A percentile compares a stretch with the other conserved stretches of the same genome.
These are phyloP conservation scores for Albula glossodonta DNA, from an alignment of 2,113 vertebrate genomes.

Conservation along the genomic window DNA sequence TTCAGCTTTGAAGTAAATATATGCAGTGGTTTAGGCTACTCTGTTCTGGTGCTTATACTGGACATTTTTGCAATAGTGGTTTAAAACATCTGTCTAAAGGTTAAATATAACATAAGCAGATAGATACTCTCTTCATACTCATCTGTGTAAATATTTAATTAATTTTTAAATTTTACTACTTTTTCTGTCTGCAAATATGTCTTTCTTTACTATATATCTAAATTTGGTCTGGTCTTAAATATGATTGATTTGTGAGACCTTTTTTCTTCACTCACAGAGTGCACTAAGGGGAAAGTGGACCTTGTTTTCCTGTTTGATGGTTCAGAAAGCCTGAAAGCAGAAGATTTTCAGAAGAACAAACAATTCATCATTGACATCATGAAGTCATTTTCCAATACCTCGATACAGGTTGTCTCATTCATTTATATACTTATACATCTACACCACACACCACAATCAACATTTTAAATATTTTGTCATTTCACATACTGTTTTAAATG, in stretches of 20 bases:
- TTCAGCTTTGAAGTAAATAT: too few relatives aligned
- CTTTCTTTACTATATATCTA: too few relatives aligned
- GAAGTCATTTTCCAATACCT: constrained; percentile 59
- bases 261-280: constrained; percentile 64
- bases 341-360: constrained; percentile 67
- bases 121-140: too few relatives aligned
- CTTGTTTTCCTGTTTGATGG: constrained; percentile 83
- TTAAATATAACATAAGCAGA: too few relatives aligned
- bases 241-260: not conserved
- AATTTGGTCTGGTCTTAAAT: not conserved
- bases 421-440: not conserved
- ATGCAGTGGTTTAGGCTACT: too few relatives aligned
- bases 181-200: too few relatives aligned
- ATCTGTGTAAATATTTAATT: too few relatives aligned
- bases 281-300: constrained; percentile 72
- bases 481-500: not conserved
- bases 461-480: not conserved
- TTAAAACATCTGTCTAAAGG: too few relatives aligned
- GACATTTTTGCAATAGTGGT: too few relatives aligned
- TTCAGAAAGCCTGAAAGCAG: constrained; percentile 56
- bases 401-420: constrained; percentile 67
- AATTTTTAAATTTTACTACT: too few relatives aligned
- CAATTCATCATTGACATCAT: constrained; percentile 74
- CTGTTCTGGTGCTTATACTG: too few relatives aligned
- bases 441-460: not conserved